These are phyloP conservation scores for Liodrosophila aerea DNA, from an alignment of 2,888 invertebrate genomes.

Conservation along the genomic window DNA sequence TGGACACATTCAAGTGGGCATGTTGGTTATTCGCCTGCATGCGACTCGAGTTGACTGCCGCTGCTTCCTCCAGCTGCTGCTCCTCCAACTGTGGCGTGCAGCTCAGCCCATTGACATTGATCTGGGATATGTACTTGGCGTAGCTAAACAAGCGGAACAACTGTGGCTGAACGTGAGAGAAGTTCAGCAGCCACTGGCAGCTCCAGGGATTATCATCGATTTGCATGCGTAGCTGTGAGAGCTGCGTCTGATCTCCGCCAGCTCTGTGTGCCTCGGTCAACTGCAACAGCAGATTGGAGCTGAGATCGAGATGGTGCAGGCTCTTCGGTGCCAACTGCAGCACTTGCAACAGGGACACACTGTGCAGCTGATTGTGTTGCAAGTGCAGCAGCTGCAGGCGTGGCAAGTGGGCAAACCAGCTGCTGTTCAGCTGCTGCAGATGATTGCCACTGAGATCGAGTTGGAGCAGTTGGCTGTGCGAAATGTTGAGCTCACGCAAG, in stretches of 20 bases:
- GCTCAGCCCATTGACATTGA: constrained; percentile 81
- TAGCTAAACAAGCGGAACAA: constrained; percentile 79
- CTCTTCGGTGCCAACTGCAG: constrained; percentile 32
- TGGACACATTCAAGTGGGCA: constrained; percentile 57
- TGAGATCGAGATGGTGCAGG: constrained; percentile 56
- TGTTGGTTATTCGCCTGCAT: too few relatives aligned
- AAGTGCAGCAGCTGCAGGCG: constrained; percentile 58
- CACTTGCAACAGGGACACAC: constrained; percentile 52
- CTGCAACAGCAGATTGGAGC: constrained; percentile 56
- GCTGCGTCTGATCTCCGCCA: constrained; percentile 24
- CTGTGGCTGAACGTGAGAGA: constrained; percentile 76
- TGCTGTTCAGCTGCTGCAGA: constrained; percentile 53
- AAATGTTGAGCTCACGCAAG: constrained; percentile 44
- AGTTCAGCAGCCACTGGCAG: constrained; percentile 79
- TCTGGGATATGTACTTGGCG: constrained; percentile 80
- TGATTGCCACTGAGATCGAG: constrained; percentile 78
- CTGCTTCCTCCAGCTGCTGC: neutral
- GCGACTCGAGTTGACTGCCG: constrained; percentile 4
- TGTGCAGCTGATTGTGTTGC: constrained; percentile 61
- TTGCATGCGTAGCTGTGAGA: constrained; percentile 56
- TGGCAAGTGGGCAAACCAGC: constrained; percentile 62
- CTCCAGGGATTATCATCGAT: constrained; percentile 81
- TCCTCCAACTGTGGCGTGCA: constrained; percentile 58
- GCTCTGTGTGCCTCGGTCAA: constrained; percentile 41
- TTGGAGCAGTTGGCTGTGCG: constrained; percentile 35